Evolutionary conservation across 1,140 invertebrate species (phyloP), one percentile per base, ranked within the genome.

Genomic region (Cotesia typhae): DNA sequence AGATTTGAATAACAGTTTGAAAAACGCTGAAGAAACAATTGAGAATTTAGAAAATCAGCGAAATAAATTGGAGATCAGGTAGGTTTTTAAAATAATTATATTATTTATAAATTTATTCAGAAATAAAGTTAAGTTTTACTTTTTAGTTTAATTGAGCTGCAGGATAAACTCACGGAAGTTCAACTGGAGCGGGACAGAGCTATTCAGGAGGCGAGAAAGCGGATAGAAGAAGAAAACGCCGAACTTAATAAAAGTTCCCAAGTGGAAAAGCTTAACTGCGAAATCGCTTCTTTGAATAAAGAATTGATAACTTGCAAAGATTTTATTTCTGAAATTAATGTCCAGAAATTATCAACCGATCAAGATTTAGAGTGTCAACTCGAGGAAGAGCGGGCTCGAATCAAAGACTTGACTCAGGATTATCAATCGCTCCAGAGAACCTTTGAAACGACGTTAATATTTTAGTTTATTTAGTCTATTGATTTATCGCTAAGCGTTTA

Each of bases 11-110:
- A 83, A 81, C 36, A 51, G 68, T 14, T 52, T 82, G 20, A 83
- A 80, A 65, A 79, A 36, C 12, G 74, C 75, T 41, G 79, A 84
- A 17, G 60, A 9, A 4, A 53, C 76, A 2, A 38, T 83, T 10
- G 28, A 35, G 0, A 79, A 80, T 66, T 67, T 80, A 38, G 84
- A 85, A 36, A 80, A 77, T 67, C 83, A 84, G 17, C 76, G 78
- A 6, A 77, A 82, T 51, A 77, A 35, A 17, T 73, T 80, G 2
- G 78, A 84, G 59, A 59, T 75, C 70, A 75, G 77, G 84, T 85
- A 61, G 0, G 47, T 17, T 59, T 28, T 28, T 1, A 28, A 28
- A 28, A 28, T 28, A 28, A 28, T 72, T 61, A 60, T 59, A 35
- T 57, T 37, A 47, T 57, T 64, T 71, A 57, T 47, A 47, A 47